A percentile compares a stretch with the other conserved stretches of the same genome.
Evolutionary conservation across 2,113 vertebrate genomes (phyloP).

Genomic region (Climacteris rufus): DNA sequence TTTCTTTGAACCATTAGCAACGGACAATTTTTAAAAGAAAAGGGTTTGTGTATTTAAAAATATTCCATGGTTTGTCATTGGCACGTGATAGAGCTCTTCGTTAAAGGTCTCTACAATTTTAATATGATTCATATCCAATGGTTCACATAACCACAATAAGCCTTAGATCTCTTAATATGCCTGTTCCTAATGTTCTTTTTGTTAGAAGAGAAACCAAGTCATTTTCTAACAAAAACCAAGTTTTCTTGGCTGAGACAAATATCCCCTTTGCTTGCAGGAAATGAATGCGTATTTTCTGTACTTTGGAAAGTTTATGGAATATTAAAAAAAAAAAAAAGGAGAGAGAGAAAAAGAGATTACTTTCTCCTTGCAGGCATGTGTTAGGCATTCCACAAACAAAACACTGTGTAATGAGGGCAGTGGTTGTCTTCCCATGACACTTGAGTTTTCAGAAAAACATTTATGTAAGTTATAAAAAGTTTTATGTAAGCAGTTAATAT

Average conservation of each 20-base stretch:
- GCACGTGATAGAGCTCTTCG: constrained; percentile 29
- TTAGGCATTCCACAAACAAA: constrained; percentile 52
- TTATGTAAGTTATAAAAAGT: constrained; percentile 45
- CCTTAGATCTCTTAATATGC: constrained; percentile 61
- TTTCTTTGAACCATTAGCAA: background rate
- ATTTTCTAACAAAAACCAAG: no score
- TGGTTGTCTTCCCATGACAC: background rate
- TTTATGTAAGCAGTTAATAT: constrained; percentile 42
- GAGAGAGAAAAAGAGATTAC: background rate
- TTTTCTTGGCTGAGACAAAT: constrained; percentile 60
- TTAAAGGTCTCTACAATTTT: constrained; percentile 49
- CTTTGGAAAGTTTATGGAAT: constrained; percentile 48
- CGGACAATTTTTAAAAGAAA: constrained; percentile 1
- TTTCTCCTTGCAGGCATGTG: constrained; percentile 44
- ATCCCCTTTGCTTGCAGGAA: constrained; percentile 40
- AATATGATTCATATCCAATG: constrained; percentile 59
- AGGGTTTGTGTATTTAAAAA: constrained; percentile 15
- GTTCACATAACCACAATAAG: constrained; percentile 59
- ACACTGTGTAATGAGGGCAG: constrained; percentile 39
- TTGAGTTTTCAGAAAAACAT: constrained; percentile 42
- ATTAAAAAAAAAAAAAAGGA: background rate
- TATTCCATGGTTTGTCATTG: constrained; percentile 52
- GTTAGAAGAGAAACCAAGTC: constrained; percentile 52
- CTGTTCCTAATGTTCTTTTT: constrained; percentile 63
- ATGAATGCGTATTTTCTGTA: constrained; percentile 57